Evolutionary conservation across 2,797 vertebrate species (phyloP).

Genomic region (Serranus cabrilla): DNA sequence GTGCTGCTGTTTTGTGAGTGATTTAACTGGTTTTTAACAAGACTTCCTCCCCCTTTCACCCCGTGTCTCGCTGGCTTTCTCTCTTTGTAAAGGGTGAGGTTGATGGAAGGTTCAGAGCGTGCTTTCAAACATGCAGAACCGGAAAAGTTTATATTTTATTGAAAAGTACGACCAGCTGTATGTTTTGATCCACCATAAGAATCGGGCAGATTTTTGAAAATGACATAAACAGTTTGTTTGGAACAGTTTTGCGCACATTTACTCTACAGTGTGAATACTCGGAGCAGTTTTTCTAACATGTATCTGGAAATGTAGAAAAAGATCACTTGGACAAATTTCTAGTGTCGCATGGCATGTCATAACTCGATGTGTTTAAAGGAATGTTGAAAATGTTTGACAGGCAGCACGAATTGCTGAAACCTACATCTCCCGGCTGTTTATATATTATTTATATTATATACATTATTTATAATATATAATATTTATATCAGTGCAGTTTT

Average conservation of each 20-base stretch:
- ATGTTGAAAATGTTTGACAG: too few relatives aligned
- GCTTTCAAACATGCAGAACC: conserved; percentile 20
- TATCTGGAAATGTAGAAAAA: background rate
- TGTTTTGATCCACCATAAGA: conserved; percentile 25
- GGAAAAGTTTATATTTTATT: background rate
- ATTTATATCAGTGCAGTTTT: too few relatives aligned
- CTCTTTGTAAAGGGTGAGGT: conserved; percentile 36
- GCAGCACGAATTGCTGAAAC: too few relatives aligned
- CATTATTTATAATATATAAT: too few relatives aligned
- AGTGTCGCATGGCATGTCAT: too few relatives aligned
- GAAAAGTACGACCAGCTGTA: conserved; percentile 26
- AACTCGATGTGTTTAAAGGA: too few relatives aligned
- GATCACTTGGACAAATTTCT: too few relatives aligned
- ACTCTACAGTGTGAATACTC: too few relatives aligned
- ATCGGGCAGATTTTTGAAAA: background rate
- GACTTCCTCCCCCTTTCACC: conserved; percentile 30
- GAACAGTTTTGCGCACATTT: background rate
- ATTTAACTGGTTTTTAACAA: conserved; percentile 72
- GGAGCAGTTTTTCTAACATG: background rate
- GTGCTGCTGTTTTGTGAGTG: conserved; percentile 76
- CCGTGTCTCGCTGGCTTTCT: conserved; percentile 16
- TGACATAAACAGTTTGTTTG: background rate
- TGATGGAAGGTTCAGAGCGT: conserved; percentile 39
- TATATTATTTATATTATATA: too few relatives aligned
- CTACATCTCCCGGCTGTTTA: too few relatives aligned